phyloP scores from a whole-genome alignment of 2,797 vertebrate genomes.

The Huso huso region DNA sequence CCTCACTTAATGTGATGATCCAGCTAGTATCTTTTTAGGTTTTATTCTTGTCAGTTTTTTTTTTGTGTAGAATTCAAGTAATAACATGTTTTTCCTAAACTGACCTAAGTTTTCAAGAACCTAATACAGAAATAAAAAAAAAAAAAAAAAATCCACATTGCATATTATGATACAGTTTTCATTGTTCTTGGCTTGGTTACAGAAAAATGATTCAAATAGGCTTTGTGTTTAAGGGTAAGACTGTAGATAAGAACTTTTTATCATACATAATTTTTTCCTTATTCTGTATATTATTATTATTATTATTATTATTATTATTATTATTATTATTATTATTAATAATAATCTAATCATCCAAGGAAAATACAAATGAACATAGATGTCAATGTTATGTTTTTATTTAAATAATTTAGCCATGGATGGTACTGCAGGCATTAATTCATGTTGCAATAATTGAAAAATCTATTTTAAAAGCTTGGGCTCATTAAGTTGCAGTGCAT shows the following conservation, averaged over 20 bases:
- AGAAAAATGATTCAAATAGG: too few relatives aligned
- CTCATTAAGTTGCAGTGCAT: conserved; percentile 7
- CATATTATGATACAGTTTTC: conserved; percentile 21
- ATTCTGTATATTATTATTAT: too few relatives aligned
- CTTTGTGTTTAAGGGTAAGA: too few relatives aligned
- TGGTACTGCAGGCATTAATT: not conserved
- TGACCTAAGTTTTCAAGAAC: conserved; percentile 54
- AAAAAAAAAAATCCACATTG: conserved; percentile 57
- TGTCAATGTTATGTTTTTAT: too few relatives aligned
- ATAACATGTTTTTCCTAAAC: conserved; percentile 23
- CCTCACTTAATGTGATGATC: not conserved
- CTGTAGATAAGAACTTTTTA: too few relatives aligned
- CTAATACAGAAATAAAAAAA: conserved; percentile 50
- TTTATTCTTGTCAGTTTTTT: not conserved
- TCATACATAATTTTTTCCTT: too few relatives aligned
- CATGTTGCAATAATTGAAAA: conserved; percentile 10
- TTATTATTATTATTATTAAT: too few relatives aligned
- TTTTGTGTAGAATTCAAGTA: conserved; percentile 27
- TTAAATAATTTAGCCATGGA: too few relatives aligned
- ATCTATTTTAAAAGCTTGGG: not conserved
- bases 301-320: too few relatives aligned
- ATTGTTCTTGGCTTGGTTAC: conserved; percentile 4
- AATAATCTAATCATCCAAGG: too few relatives aligned
- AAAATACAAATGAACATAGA: too few relatives aligned
- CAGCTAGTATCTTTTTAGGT: not conserved